phyloP scores from a whole-genome alignment of 2,113 vertebrate genomes.

The Chloropsis cyanopogon region DNA sequence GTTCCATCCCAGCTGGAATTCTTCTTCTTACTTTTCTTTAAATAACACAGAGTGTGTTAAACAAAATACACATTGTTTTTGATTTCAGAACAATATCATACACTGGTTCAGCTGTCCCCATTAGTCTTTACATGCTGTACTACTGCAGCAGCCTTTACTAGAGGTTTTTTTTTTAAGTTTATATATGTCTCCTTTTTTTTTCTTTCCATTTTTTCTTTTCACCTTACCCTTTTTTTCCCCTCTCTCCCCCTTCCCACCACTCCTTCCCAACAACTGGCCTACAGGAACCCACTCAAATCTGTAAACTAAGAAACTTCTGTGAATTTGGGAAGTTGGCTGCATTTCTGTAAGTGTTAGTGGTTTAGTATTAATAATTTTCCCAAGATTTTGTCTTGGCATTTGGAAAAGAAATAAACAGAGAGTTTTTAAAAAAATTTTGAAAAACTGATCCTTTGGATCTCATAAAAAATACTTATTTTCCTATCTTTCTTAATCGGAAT shows the following conservation, averaged over 20 bases:
- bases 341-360: neutral
- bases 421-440: neutral
- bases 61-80: neutral
- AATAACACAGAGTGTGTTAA: constrained; percentile 1
- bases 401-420: neutral
- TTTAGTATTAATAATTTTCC: neutral
- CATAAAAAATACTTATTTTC: neutral
- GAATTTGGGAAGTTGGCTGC: neutral
- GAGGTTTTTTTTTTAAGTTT: accelerated
- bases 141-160: neutral
- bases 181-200: neutral
- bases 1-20: constrained; percentile 14
- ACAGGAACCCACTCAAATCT: neutral
- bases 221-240: accelerated
- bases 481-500: neutral
- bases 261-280: neutral
- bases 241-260: accelerated
- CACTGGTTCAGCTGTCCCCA: neutral
- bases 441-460: neutral
- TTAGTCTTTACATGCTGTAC: neutral
- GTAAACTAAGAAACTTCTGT: neutral
- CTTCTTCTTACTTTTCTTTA: neutral
- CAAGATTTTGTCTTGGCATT: neutral
- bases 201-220: neutral
- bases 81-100: neutral